These are phyloP conservation scores for Omphaloscelis lunosa DNA, from an alignment of 2,888 invertebrate genomes.

Conservation along the genomic window DNA sequence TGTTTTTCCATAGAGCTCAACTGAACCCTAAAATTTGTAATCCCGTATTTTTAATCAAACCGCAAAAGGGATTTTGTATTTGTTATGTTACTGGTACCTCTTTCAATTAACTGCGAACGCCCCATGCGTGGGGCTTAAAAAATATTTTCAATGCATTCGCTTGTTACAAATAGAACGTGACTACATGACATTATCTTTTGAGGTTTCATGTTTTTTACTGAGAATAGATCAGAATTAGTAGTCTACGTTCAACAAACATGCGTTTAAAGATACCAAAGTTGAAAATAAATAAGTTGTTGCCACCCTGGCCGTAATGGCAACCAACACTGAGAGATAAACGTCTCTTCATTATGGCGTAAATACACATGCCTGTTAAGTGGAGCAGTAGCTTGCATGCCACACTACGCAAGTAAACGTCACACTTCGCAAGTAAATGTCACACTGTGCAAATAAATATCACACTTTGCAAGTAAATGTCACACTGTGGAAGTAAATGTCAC, in stretches of 20 bases:
- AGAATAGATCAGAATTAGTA: not conserved
- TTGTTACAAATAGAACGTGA: not conserved
- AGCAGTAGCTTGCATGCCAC: no score
- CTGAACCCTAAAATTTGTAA: constrained; percentile 28
- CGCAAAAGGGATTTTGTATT: constrained; percentile 25
- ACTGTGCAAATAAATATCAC: no score
- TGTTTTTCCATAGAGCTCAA: constrained; percentile 32
- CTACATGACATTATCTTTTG: not conserved
- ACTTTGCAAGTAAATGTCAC: no score
- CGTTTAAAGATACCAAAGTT: not conserved
- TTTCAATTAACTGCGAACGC: constrained; percentile 27
- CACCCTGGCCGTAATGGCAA: not conserved
- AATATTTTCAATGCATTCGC: constrained; percentile 9
- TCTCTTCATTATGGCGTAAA: not conserved
- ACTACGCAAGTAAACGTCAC: no score
- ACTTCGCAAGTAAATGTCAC: no score
- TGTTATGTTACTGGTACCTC: constrained; percentile 5
- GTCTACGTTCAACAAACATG: not conserved
- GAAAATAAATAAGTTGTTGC: not conserved
- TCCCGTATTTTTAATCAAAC: constrained; percentile 48
- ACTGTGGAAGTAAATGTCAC: no score
- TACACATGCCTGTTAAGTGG: no score
- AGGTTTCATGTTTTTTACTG: not conserved
- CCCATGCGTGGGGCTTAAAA: constrained; percentile 1
- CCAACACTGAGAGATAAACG: not conserved